These are phyloP conservation scores for Gymnarchus niloticus DNA, from an alignment of 2,113 vertebrate species.

Conservation along the genomic window DNA sequence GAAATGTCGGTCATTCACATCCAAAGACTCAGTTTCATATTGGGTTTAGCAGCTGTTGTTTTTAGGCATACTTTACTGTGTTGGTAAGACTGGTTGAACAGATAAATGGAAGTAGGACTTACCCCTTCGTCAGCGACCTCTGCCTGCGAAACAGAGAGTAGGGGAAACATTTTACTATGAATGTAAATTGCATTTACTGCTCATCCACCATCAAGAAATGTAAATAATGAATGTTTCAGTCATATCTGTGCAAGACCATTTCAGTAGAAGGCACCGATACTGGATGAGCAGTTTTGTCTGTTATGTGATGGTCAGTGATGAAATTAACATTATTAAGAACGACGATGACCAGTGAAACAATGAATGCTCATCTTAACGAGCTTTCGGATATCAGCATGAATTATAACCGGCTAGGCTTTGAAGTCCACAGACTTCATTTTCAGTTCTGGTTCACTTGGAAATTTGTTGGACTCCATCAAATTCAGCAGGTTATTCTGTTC, in stretches of 20 bases:
- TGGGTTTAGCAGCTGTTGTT: neutral
- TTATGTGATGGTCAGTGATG: neutral
- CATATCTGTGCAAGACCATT: neutral
- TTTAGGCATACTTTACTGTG: neutral
- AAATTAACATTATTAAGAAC: neutral
- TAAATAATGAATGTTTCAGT: too few species aligned
- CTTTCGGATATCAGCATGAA: neutral
- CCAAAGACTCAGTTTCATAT: neutral
- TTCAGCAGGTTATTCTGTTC: neutral
- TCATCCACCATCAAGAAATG: too few species aligned
- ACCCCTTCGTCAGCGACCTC: constrained; percentile 74
- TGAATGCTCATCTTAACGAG: too few species aligned
- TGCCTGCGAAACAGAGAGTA: constrained; percentile 62
- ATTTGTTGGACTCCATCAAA: neutral
- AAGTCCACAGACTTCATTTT: neutral
- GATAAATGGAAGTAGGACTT: constrained; percentile 40
- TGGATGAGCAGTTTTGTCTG: neutral
- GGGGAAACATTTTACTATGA: constrained; percentile 14
- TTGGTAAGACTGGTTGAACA: neutral
- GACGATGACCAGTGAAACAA: neutral
- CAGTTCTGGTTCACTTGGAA: neutral
- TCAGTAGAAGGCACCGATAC: neutral
- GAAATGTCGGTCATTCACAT: neutral
- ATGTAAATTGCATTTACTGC: neutral
- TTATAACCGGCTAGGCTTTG: neutral